A percentile compares a stretch with the other conserved stretches of the same genome.
phyloP scores from a whole-genome alignment of 2,888 invertebrate species.

The Oegoconia quadripuncta region DNA sequence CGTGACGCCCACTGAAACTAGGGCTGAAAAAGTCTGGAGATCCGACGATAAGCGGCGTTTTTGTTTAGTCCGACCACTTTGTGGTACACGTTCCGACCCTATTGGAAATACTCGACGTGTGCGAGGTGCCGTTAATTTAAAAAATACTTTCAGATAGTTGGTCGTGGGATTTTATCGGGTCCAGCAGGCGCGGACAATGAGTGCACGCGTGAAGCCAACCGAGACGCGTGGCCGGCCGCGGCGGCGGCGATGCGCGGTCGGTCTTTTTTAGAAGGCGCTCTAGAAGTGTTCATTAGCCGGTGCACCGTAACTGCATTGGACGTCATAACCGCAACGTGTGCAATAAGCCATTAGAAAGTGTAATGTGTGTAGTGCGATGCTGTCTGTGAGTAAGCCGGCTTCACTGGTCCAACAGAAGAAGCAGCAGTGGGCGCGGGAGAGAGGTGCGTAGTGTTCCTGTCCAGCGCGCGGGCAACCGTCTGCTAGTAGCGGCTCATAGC shows the following conservation, averaged over 20 bases:
- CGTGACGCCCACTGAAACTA: constrained; percentile 69
- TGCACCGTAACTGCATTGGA: constrained; percentile 68
- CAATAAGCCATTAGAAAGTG: constrained; percentile 74
- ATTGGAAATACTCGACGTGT: constrained; percentile 28
- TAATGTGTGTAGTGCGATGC: constrained; percentile 71
- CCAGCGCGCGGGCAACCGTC: no score
- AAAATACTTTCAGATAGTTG: constrained; percentile 32
- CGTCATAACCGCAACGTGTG: constrained; percentile 61
- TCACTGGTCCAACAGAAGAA: constrained; percentile 92
- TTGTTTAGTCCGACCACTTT: constrained; percentile 5
- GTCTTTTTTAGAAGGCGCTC: constrained; percentile 64
- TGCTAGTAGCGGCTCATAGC: no score
- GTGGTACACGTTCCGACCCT: constrained; percentile 27
- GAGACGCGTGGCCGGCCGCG: constrained; percentile 52
- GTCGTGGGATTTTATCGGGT: constrained; percentile 41
- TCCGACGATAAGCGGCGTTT: constrained; percentile 15
- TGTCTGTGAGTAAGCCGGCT: constrained; percentile 72
- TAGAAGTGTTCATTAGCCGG: constrained; percentile 60
- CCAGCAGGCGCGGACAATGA: constrained; percentile 63
- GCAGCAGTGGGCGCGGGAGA: constrained; percentile 95
- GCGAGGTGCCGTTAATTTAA: constrained; percentile 34
- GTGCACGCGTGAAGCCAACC: constrained; percentile 67
- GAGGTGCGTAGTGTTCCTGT: constrained; percentile 82
- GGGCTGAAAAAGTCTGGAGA: constrained; percentile 43
- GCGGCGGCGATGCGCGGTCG: constrained; percentile 56